Evolutionary conservation across 37 sponge, comb jelly and placozoan genomes (phyloP).

Genomic region (Tethya wilhelma): DNA sequence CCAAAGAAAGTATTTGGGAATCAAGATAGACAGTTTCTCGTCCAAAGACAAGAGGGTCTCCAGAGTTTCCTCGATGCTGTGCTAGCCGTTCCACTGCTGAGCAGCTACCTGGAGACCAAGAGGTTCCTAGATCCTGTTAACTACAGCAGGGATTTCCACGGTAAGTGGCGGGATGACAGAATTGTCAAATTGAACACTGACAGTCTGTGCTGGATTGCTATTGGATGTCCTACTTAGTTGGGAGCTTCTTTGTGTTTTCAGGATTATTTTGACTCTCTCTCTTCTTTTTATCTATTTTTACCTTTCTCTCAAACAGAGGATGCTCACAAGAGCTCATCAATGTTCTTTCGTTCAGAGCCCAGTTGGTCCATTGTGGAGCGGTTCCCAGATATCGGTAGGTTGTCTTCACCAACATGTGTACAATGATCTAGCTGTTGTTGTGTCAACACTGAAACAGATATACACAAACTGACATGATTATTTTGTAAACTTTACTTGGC

Average conservation of each 20-base stretch:
- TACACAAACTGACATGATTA: not conserved
- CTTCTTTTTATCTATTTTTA: not conserved
- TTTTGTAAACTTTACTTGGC: not conserved
- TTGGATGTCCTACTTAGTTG: not conserved
- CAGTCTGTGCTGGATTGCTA: not conserved
- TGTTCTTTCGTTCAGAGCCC: conserved; percentile 90
- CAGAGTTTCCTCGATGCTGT: conserved; percentile 60
- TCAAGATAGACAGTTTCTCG: conserved; percentile 59
- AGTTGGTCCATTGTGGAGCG: conserved; percentile 68
- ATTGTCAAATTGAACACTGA: not conserved
- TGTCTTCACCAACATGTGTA: not conserved
- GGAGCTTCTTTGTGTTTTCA: not conserved
- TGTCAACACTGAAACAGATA: not conserved
- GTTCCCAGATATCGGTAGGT: conserved; percentile 63
- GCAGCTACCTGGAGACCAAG: conserved; percentile 29
- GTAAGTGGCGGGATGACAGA: conserved; percentile 56
- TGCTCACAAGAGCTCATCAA: conserved; percentile 81
- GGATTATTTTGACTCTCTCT: not conserved
- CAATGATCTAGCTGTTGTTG: no score
- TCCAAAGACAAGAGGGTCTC: conserved; percentile 65
- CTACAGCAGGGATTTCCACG: conserved; percentile 61
- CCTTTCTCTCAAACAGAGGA: conserved; percentile 36
- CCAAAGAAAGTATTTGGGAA: conserved; percentile 86
- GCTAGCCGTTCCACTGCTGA: conserved; percentile 49
- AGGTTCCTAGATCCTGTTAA: conserved; percentile 77